Evolutionary conservation across 2,888 invertebrate genomes (phyloP), one percentile per base, ranked within the genome.

Genomic region (Chrysomela aeneicollis): DNA sequence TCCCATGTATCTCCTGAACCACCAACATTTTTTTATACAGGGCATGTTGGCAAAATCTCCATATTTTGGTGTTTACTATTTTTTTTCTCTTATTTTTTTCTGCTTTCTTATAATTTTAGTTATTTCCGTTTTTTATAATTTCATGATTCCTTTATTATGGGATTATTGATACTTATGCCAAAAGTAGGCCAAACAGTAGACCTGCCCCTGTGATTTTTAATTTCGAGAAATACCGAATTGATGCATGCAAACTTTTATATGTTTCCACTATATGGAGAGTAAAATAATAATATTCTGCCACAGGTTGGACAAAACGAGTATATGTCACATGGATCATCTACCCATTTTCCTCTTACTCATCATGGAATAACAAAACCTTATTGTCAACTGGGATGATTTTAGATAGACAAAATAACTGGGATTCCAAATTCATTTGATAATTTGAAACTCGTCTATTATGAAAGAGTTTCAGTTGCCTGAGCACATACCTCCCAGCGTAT

Each of bases 381-480:
- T 42, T 19, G 15, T 51, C 12, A 10, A 22, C 21, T n/a, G 22
- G 30, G 6, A 22, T 30, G 15, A 22, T 51, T 30, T 51, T 1
- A 19, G 17, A 51, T 17, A 22, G 15, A 26, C 8, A 5, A 50
- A 50, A 50, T 50, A 21, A 52, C 32, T 17, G 8, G 19, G 12
- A 19, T 32, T 52, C 35, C 5, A 54, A 54, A 37, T 37, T 37
- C 35, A 54, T 42, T 42, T 15, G n/a, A 42, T 42, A 15, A 42
- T 42, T 42, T 42, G 15, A n/a, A 42, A 42, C 15, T 15, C 42
- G 42, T 42, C 54, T 37, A 54, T 35, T 37, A 54, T 49, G 49
- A 4, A 22, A 22, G 19, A 54, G 54, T 37, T 54, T 54, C 17
- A 32, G 54, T 54, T 54, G 54, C 35, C 37, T 54, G 35, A 49